phyloP scores from a whole-genome alignment of 2,113 vertebrate species.

The Rallus limicola region DNA sequence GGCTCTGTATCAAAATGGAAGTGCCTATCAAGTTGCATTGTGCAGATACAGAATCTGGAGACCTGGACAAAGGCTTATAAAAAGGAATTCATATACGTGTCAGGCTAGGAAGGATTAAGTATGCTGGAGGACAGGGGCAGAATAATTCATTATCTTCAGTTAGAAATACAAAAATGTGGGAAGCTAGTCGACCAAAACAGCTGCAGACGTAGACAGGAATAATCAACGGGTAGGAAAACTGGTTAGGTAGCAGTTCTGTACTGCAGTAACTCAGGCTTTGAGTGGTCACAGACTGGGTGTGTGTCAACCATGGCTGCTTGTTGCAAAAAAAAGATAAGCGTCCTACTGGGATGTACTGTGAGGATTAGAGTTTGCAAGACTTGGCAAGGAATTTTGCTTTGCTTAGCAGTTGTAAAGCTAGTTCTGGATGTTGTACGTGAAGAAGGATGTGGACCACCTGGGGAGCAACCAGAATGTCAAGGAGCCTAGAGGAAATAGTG shows the following conservation, averaged over 20 bases:
- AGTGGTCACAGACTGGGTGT: not conserved
- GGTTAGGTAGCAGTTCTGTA: not conserved
- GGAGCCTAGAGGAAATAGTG: not conserved
- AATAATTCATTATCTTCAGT: not conserved
- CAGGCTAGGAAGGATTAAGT: not conserved
- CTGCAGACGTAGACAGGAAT: not conserved
- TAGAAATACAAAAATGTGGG: not conserved
- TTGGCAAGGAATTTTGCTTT: slow-evolving; percentile 31
- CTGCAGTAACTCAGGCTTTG: not conserved
- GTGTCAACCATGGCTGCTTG: not conserved
- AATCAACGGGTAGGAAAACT: slow-evolving; percentile 9
- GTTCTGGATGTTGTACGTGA: not conserved
- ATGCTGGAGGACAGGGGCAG: not conserved
- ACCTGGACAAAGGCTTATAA: not conserved
- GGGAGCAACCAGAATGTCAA: not conserved
- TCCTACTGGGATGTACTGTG: not conserved
- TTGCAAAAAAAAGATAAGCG: not conserved
- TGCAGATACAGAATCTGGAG: not conserved
- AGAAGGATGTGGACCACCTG: not conserved
- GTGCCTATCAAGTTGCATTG: not conserved
- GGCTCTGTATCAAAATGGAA: not conserved
- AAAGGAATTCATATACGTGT: not conserved
- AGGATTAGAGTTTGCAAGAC: slow-evolving; percentile 16
- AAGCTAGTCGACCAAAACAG: not conserved
- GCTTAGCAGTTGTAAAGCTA: not conserved